Evolutionary conservation across 2,797 vertebrate genomes (phyloP).

Genomic region (Danio jaintianensis): DNA sequence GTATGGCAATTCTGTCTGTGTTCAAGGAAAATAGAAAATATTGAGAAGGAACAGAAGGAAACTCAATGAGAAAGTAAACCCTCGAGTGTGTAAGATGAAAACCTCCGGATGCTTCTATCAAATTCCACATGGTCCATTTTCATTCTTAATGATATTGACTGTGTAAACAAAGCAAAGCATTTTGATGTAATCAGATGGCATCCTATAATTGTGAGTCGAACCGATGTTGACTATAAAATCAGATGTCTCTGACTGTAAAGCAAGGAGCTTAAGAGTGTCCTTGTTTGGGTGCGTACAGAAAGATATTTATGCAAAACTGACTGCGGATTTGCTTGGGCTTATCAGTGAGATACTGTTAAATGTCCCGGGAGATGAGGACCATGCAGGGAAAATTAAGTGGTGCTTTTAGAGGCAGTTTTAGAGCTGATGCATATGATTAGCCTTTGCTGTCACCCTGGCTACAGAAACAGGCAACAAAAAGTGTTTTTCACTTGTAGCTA

Average conservation of each 20-base stretch:
- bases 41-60: neutral
- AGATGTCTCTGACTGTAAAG: slow-evolving; percentile 16
- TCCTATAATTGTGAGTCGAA: neutral
- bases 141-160: neutral
- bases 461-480: neutral
- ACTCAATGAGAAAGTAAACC: neutral
- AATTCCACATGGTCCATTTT: neutral
- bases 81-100: neutral
- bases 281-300: slow-evolving; percentile 15
- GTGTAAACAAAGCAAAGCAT: neutral
- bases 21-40: neutral
- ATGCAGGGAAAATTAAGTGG: slow-evolving; percentile 33
- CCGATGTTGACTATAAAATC: slow-evolving; percentile 14
- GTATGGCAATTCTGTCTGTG: neutral
- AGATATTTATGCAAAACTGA: slow-evolving; percentile 17
- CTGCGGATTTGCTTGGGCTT: slow-evolving; percentile 18
- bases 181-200: slow-evolving; percentile 5
- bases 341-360: slow-evolving; percentile 27
- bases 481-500: neutral
- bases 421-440: slow-evolving; percentile 22
- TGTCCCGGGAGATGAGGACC: slow-evolving; percentile 25
- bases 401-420: slow-evolving; percentile 40
- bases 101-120: neutral
- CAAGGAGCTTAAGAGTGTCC: slow-evolving; percentile 12
- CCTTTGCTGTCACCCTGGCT: neutral